These are phyloP conservation scores for Aethes cnicana DNA, from an alignment of 2,888 invertebrate genomes.

Conservation along the genomic window DNA sequence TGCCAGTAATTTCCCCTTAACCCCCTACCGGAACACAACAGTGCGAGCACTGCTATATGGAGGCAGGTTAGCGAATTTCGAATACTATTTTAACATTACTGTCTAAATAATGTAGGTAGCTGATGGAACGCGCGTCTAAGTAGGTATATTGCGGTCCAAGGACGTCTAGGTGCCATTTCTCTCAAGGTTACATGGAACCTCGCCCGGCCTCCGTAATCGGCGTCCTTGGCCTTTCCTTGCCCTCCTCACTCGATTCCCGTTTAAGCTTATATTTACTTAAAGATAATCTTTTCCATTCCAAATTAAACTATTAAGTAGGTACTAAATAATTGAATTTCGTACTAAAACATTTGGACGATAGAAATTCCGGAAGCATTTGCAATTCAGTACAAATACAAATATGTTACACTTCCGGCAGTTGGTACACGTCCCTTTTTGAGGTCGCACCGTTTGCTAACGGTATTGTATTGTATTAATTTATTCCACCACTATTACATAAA, in stretches of 20 bases:
- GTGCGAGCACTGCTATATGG: no score
- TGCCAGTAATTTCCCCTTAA: no score
- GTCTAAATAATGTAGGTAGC: no score
- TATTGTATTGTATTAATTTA: constrained; percentile 49
- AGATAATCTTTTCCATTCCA: no score
- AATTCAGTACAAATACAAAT: constrained; percentile 52
- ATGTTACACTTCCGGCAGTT: constrained; percentile 58
- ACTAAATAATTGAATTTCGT: no score
- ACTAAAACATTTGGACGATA: constrained; percentile 34
- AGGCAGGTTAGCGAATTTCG: no score
- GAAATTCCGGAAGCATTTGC: constrained; percentile 58
- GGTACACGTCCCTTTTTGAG: constrained; percentile 55
- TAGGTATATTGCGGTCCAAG: constrained; percentile 46
- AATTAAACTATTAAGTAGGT: no score
- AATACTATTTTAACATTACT: no score
- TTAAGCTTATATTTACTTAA: neutral
- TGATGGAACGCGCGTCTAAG: constrained; percentile 12
- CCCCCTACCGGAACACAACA: no score
- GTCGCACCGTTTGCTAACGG: constrained; percentile 61
- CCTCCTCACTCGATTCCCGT: constrained; percentile 37
- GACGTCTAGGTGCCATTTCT: constrained; percentile 46
- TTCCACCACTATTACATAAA: constrained; percentile 37
- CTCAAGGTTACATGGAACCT: constrained; percentile 56
- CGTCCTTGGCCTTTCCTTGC: constrained; percentile 59
- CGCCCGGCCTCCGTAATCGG: constrained; percentile 46